A percentile compares a stretch with the other conserved stretches of the same genome.
These are phyloP conservation scores for Agapornis canus DNA, from an alignment of 2,797 vertebrate genomes.

Conservation along the genomic window DNA sequence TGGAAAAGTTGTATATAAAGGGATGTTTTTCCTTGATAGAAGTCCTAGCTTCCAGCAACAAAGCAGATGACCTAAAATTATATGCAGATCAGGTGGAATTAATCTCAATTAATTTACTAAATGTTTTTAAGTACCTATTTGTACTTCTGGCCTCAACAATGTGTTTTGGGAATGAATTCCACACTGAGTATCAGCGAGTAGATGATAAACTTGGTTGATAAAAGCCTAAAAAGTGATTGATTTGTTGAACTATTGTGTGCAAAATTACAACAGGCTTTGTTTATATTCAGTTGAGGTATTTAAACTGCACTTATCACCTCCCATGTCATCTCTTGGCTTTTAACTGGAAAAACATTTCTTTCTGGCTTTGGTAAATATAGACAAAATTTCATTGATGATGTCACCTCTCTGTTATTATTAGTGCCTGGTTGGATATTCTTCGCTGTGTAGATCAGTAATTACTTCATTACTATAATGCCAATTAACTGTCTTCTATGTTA, in stretches of 20 bases:
- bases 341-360: neutral
- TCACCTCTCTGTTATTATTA: neutral
- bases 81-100: neutral
- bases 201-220: neutral
- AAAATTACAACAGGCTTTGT: neutral
- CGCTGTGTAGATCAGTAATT: neutral
- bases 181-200: neutral
- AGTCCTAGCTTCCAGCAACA: neutral
- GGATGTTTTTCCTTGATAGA: neutral
- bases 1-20: neutral
- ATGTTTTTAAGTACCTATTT: neutral
- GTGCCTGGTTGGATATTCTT: neutral
- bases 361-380: neutral
- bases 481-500: neutral
- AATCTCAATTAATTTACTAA: neutral
- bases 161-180: neutral
- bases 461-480: neutral
- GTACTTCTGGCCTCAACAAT: neutral
- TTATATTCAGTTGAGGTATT: neutral
- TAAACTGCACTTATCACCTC: neutral
- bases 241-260: neutral
- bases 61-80: neutral
- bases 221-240: neutral
- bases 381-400: neutral
- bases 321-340: neutral